A percentile compares a stretch with the other conserved stretches of the same genome.
Conservation (phyloP, 2,888 invertebrate genomes). For the Cataglyphis cursor region DNA sequence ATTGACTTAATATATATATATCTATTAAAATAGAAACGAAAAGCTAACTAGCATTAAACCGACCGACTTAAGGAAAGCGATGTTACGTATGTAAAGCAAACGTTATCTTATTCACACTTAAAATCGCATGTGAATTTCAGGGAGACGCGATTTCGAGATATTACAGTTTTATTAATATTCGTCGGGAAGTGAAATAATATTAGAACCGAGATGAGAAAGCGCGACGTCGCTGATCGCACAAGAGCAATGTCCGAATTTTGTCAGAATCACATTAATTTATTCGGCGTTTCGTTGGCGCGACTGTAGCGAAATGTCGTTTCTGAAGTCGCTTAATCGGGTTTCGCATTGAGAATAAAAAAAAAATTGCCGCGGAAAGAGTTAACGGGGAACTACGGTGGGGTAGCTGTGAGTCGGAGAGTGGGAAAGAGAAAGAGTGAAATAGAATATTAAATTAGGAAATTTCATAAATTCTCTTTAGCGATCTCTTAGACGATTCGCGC, state of each 20-base stretch:
- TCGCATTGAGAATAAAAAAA: conserved; percentile 76
- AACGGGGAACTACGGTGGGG: conserved; percentile 57
- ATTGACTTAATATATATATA: background rate
- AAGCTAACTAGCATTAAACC: conserved; percentile 15
- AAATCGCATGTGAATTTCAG: conserved; percentile 37
- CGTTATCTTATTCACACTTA: conserved; percentile 28
- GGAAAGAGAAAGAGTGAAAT: background rate
- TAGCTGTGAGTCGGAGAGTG: conserved; percentile 79
- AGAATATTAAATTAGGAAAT: conserved; percentile 86
- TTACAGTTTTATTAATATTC: conserved; percentile 44
- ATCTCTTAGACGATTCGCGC: conserved; percentile 82
- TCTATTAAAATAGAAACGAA: conserved; percentile 3
- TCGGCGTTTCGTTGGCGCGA: conserved; percentile 41
- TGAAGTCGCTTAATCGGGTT: conserved; percentile 70
- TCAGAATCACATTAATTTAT: conserved; percentile 61
- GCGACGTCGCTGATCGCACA: conserved; percentile 33
- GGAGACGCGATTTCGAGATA: conserved; percentile 18
- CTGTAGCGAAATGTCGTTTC: conserved; percentile 62
- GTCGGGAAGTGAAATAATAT: conserved; percentile 28
- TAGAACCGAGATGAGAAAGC: conserved; percentile 25
- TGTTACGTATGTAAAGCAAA: conserved; percentile 18
- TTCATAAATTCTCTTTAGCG: conserved; percentile 86
- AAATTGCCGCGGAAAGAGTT: conserved; percentile 71
- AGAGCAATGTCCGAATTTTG: conserved; percentile 30
- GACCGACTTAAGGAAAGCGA: conserved; percentile 6